Conservation (phyloP, 2,888 invertebrate species). For the Penaeus monodon region DNA sequence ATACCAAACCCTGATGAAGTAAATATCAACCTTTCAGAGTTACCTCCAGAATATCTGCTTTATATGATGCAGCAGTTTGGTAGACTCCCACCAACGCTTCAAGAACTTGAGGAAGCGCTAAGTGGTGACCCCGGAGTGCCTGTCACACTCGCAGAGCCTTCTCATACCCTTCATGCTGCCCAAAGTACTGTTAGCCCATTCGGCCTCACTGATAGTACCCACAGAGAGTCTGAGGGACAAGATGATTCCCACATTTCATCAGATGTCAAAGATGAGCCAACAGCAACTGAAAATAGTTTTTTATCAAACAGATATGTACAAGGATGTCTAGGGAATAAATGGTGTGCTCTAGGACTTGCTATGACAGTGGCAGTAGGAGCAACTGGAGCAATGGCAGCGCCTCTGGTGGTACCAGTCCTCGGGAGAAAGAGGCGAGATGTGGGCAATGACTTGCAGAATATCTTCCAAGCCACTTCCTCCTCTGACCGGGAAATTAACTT, state of each 20-base stretch:
- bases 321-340: slow-evolving; percentile 36
- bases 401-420: slow-evolving; percentile 36
- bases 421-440: slow-evolving; percentile 28
- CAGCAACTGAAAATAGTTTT: neutral
- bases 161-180: too few species aligned
- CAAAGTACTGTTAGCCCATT: too few species aligned
- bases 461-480: neutral
- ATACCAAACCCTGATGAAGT: too few species aligned
- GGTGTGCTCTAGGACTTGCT: slow-evolving; percentile 48
- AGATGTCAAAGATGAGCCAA: neutral
- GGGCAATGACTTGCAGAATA: neutral
- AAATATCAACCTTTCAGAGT: too few species aligned
- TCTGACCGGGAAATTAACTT: slow-evolving; percentile 7
- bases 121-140: too few species aligned
- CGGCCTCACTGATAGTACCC: too few species aligned
- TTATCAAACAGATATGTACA: neutral
- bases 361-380: slow-evolving; percentile 44
- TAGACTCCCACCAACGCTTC: too few species aligned
- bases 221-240: neutral
- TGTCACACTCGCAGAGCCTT: too few species aligned
- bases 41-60: too few species aligned
- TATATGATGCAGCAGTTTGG: too few species aligned
- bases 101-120: too few species aligned
- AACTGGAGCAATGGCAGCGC: slow-evolving; percentile 42
- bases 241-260: neutral